Conservation (phyloP, 1,140 invertebrate genomes). For the Zaprionus kolodkinae region DNA sequence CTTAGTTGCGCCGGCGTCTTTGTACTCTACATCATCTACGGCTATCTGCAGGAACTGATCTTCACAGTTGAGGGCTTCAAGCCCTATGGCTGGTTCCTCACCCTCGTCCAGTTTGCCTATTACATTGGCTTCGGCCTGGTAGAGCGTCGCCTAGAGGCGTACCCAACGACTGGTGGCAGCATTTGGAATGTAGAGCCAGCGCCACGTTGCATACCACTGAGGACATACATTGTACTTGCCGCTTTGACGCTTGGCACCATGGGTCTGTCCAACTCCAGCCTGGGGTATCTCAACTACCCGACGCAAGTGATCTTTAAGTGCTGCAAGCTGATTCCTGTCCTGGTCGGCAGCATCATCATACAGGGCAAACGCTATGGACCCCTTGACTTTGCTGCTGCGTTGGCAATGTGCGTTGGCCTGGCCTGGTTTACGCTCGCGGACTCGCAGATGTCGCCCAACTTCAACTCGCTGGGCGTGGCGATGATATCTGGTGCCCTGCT, state of each 20-base stretch:
- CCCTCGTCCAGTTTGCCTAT: conserved; percentile 95
- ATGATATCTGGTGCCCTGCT: conserved; percentile 95
- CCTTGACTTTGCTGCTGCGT: conserved; percentile 93
- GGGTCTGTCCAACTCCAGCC: conserved; percentile 97
- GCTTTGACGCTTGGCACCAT: conserved; percentile 96
- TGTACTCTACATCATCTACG: conserved; percentile 94
- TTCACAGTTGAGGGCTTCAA: conserved; percentile 95
- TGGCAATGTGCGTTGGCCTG: conserved; percentile 95
- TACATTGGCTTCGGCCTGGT: conserved; percentile 92
- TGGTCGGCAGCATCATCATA: conserved; percentile 96
- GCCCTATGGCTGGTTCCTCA: conserved; percentile 96
- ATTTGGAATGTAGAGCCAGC: conserved; percentile 85
- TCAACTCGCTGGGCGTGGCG: conserved; percentile 91
- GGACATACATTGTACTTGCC: conserved; percentile 92
- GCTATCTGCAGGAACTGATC: conserved; percentile 96
- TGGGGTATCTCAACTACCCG: conserved; percentile 98
- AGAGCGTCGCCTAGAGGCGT: conserved; percentile 89
- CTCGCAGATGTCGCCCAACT: conserved; percentile 94
- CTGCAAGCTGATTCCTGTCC: conserved; percentile 97
- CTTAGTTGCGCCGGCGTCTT: conserved; percentile 92
- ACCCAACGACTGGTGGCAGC: conserved; percentile 32
- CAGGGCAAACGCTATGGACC: conserved; percentile 94
- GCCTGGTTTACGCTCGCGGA: conserved; percentile 97
- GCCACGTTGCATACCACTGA: conserved; percentile 91
- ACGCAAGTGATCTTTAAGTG: conserved; percentile 97